These are phyloP conservation scores for Arvicanthis niloticus DNA, from an alignment of 2,113 vertebrate genomes.

Conservation along the genomic window DNA sequence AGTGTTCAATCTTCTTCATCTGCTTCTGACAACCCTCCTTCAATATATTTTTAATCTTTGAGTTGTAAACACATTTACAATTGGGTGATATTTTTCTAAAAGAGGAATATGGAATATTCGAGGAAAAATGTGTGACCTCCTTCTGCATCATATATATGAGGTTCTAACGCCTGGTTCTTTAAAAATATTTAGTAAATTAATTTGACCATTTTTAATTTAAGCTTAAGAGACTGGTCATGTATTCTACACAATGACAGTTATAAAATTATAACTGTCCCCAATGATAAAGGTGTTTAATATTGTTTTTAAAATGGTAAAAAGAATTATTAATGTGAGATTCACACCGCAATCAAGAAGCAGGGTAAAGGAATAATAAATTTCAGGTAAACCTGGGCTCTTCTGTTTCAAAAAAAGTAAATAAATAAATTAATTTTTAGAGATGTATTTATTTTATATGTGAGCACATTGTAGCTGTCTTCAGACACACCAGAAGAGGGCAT, in stretches of 20 bases:
- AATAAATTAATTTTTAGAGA: not conserved
- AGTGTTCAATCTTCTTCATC: not conserved
- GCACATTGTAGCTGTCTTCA: no score
- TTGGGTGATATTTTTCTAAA: not conserved
- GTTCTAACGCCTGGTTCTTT: not conserved
- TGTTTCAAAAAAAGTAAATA: not conserved
- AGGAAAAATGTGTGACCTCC: not conserved
- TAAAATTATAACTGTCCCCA: not conserved
- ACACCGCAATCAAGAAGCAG: not conserved
- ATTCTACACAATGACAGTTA: not conserved
- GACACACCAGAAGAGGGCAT: no score
- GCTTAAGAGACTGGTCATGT: not conserved
- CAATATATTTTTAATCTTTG: not conserved
- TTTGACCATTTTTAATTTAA: not conserved
- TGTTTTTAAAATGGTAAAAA: not conserved
- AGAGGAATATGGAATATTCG: no score
- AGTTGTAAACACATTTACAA: not conserved
- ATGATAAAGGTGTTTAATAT: not conserved
- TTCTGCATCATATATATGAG: not conserved
- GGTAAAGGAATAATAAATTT: not conserved
- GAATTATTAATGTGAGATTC: not conserved
- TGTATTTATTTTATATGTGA: no score
- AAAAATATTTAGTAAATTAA: not conserved
- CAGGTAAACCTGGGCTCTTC: not conserved
- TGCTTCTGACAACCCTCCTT: not conserved